Evolutionary conservation across 2,888 invertebrate species (phyloP).

Genomic region (Acanthosoma haemorrhoidale): DNA sequence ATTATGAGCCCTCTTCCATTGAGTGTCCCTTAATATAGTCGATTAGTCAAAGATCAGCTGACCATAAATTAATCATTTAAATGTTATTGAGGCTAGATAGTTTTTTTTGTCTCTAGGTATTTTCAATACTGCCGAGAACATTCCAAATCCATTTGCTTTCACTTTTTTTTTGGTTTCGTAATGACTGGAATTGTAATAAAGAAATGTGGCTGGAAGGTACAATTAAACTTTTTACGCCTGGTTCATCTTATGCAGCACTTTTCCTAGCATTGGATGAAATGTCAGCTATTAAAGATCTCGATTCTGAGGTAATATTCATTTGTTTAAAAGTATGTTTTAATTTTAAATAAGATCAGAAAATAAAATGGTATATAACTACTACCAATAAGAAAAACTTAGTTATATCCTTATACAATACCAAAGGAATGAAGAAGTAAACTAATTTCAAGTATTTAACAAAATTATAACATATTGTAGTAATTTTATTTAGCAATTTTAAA

Average conservation of each 20-base stretch:
- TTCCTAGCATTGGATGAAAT: slow-evolving; percentile 34
- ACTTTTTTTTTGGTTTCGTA: neutral
- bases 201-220: neutral
- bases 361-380: slow-evolving; percentile 4
- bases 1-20: no score
- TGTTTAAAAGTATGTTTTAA: neutral
- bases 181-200: neutral
- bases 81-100: no score
- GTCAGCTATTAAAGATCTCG: slow-evolving; percentile 29
- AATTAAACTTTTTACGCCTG: neutral
- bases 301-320: slow-evolving; percentile 32
- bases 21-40: no score
- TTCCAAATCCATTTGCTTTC: neutral
- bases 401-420: no score
- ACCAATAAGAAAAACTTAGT: no score
- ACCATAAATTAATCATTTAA: no score
- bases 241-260: neutral
- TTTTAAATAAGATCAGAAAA: neutral
- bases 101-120: neutral
- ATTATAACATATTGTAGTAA: no score
- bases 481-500: no score
- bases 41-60: no score
- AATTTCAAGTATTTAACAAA: no score
- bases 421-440: no score
- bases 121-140: neutral